Conservation (phyloP, 2,797 vertebrate species). For the Pitangus sulphuratus region DNA sequence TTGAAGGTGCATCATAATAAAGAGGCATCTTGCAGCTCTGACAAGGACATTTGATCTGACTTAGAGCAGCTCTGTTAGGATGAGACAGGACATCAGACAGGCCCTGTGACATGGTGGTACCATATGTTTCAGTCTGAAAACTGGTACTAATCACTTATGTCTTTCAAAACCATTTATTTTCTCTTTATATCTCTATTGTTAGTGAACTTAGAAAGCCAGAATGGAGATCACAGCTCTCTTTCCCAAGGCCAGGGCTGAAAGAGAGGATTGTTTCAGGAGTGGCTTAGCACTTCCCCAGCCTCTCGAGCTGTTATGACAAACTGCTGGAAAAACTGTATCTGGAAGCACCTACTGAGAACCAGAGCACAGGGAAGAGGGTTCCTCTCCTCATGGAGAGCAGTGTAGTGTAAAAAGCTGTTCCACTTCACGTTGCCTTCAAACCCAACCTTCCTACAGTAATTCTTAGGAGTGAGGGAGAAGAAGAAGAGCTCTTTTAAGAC, state of each 20-base stretch:
- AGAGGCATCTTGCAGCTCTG: constrained; percentile 7
- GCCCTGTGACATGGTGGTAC: neutral
- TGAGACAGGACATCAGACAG: neutral
- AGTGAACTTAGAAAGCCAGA: neutral
- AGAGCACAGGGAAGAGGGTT: neutral
- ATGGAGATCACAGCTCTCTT: neutral
- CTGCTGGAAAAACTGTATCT: neutral
- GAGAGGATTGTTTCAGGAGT: neutral
- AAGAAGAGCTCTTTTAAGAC: constrained; percentile 41
- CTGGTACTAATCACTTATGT: neutral
- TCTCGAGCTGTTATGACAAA: neutral
- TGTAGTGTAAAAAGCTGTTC: neutral
- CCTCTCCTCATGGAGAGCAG: neutral
- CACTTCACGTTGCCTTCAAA: constrained; percentile 12
- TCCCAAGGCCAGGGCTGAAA: neutral
- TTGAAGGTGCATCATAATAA: neutral
- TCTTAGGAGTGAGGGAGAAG: neutral
- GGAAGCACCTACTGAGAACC: neutral
- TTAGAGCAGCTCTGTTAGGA: neutral
- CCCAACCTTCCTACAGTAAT: constrained; percentile 8
- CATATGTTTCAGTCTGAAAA: neutral
- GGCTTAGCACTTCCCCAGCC: neutral
- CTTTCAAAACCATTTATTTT: neutral
- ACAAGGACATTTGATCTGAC: neutral
- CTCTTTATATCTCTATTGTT: neutral